Evolutionary conservation across 2,797 vertebrate species (phyloP).

Genomic region (Falco rusticolus): DNA sequence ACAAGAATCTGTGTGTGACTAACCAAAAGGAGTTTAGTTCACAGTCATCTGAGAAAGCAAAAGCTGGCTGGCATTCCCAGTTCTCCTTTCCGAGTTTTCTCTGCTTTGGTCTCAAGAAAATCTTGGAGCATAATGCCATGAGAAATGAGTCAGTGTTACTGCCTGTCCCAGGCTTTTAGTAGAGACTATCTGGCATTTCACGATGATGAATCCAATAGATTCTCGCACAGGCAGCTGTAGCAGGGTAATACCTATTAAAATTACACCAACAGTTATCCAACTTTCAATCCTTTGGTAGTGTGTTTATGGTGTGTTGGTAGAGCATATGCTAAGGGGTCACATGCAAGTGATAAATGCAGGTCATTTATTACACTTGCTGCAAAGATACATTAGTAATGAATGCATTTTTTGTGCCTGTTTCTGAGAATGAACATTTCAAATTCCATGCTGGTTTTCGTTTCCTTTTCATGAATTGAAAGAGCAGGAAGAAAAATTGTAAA

Average conservation of each 20-base stretch:
- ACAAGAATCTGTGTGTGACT: not conserved
- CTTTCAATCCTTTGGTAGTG: not conserved
- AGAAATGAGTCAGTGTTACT: constrained; percentile 47
- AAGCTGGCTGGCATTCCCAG: constrained; percentile 16
- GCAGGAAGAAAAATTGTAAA: not conserved
- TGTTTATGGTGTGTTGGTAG: not conserved
- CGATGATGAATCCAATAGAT: constrained; percentile 5
- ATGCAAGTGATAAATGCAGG: not conserved
- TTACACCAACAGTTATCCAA: not conserved
- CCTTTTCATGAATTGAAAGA: constrained; percentile 21
- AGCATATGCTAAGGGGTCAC: not conserved
- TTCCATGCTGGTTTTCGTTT: not conserved
- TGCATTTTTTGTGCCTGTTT: not conserved
- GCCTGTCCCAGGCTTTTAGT: not conserved
- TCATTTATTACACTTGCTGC: not conserved
- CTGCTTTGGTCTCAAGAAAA: not conserved
- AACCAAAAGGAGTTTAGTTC: not conserved
- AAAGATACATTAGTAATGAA: not conserved
- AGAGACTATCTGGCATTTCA: not conserved
- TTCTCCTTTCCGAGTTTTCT: constrained; percentile 12
- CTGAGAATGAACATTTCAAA: not conserved
- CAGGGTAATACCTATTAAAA: constrained; percentile 35
- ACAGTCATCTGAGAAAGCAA: constrained; percentile 9
- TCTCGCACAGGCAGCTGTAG: not conserved
- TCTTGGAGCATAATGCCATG: not conserved